Base-by-base conservation (phyloP, 2,888 invertebrate genomes). In the Harpalus rufipes region DNA sequence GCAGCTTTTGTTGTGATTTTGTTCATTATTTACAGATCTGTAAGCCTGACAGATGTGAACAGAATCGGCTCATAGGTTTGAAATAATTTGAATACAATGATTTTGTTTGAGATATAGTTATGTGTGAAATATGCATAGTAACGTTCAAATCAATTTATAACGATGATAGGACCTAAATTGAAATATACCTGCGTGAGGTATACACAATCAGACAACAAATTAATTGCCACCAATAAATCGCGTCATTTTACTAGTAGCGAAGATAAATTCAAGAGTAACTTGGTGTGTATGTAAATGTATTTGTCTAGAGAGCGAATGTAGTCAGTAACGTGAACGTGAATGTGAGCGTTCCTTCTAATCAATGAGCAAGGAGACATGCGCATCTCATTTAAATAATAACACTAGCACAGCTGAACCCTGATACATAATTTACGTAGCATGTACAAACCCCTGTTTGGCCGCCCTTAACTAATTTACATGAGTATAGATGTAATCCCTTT, bases 401-500 rank as follows among this genome's bases (percentile, higher is more conserved):
- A 81, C 41, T 68, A 14, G 51, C 7, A 39, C 12, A 44, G 51
- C 61, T 39, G 63, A n/a, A 16, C 72, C 72, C 44, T 41, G 41
- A 74, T 74, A 74, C 72, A 74, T 74, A 74, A 74, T 74, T 51
- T 68, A 68, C 68, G 56, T 59, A 58, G 58, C 78, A 78, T 58
- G 78, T 78, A 74, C 74, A 72, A 63, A 59, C 63, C 80, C 61
- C 32, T 78, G 76, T 65, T 78, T 12, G 21, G 65, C 63, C 78
- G 25, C 78, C 78, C 78, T 84, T 63, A 61, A 41, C 78, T 78
- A 61, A 78, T 84, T 78, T 84, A 84, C 84, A 84, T 84, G 84
- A 78, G 84, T 84, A 84, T 72, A 78, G 84, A 61, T 84, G 84
- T 84, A 84, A 84, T 84, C 84, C 84, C 32, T 21, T 25, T 65